Evolutionary conservation across 2,113 vertebrate species (phyloP), one percentile per base, ranked within the genome.

Genomic region (Nanorana parkeri): DNA sequence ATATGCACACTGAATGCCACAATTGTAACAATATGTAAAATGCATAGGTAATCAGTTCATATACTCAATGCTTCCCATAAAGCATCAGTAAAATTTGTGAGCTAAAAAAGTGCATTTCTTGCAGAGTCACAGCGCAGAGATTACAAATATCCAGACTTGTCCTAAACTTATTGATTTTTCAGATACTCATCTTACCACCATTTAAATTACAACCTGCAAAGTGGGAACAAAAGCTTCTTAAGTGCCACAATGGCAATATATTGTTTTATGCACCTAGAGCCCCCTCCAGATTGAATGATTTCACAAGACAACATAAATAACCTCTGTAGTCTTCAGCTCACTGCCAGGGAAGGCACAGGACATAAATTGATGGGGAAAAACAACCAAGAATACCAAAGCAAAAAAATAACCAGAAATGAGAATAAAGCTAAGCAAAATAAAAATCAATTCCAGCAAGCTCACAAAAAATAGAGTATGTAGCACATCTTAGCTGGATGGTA

Each of bases 321-420:
- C 36, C 68, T 52, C 47, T 81, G 68, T 17, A 29, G 8, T 65
- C 26, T 63, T 51, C 67, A 72, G 7, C 58, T 65, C 17, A 17
- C 23, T 54, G 68, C 68, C 68, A 23, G 24, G 56, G 68, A 60
- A 73, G 20, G 41, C 61, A 58, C 32, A 8, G 68, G 68, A 73
- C 41, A 81, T 64, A 73, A 81, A 81, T 72, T 81, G 68, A 65
- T 73, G 36, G 68, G 32, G 58, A 81, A 73, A 64, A 64, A 73
- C 58, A 73, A 81, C 58, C 29, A 11, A 61, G 36, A 52, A 64
- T 64, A 65, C 47, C 20, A 81, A 64, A 73, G 47, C 29, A 56
- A 67, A 21, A 11, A 61, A 32, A 26, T 1, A 17, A 55, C 23
- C 21, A 28, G 51, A 29, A 79, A 68, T 54, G 20, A 79, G 47